These are phyloP conservation scores for Probosciger aterrimus DNA, from an alignment of 2,113 vertebrate species.

Conservation along the genomic window DNA sequence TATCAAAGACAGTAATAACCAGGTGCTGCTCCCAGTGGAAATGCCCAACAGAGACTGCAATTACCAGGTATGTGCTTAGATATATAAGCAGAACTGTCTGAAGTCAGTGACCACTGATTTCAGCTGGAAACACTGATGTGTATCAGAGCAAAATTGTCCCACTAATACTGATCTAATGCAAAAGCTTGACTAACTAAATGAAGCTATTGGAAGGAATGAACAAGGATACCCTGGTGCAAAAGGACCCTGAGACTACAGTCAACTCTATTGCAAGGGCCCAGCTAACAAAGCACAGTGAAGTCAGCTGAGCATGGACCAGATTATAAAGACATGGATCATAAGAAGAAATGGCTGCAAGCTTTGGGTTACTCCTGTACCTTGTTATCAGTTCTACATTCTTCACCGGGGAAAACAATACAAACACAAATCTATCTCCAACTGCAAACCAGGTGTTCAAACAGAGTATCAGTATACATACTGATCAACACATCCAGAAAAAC, in stretches of 20 bases:
- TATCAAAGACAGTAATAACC: neutral
- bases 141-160: neutral
- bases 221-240: neutral
- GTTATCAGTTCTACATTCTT: neutral
- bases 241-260: neutral
- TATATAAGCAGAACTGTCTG: neutral
- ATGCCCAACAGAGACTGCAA: neutral
- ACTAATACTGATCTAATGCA: neutral
- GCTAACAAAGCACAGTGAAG: neutral
- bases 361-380: neutral
- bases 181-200: neutral
- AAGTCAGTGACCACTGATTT: neutral
- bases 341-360: neutral
- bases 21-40: neutral
- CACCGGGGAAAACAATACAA: neutral
- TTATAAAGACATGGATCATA: neutral
- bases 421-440: neutral
- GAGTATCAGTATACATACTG: neutral
- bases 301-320: neutral
- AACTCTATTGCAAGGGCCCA: neutral
- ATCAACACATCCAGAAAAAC: neutral
- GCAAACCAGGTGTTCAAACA: neutral
- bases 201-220: neutral
- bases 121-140: neutral
- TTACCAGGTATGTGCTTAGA: neutral